Conservation (phyloP, 2,113 vertebrate genomes). For the Nothobranchius kuhntae region DNA sequence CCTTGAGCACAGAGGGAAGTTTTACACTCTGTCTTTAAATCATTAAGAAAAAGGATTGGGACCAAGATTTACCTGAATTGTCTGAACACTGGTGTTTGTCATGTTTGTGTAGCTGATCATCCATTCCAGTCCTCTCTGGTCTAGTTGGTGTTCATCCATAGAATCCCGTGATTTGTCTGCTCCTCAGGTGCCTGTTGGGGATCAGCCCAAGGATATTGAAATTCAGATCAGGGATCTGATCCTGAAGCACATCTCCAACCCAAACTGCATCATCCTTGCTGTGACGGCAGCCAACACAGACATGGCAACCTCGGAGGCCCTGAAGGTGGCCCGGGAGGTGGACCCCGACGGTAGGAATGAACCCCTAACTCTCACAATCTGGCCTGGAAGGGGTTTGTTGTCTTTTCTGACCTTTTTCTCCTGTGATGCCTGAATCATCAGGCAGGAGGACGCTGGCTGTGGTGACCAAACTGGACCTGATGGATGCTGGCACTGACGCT, state of each 20-base stretch:
- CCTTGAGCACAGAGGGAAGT: not conserved
- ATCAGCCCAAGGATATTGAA: slow-evolving; percentile 98
- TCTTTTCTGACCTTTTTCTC: not conserved
- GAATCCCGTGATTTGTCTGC: not conserved
- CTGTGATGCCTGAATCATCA: slow-evolving; percentile 49
- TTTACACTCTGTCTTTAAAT: no score
- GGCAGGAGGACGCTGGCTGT: slow-evolving; percentile 96
- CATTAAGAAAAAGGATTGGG: not conserved
- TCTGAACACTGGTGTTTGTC: not conserved
- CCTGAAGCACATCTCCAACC: slow-evolving; percentile 95
- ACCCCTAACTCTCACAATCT: not conserved
- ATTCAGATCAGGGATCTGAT: slow-evolving; percentile 95
- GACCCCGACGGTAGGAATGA: slow-evolving; percentile 88
- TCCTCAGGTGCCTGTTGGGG: slow-evolving; percentile 93
- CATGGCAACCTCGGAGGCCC: slow-evolving; percentile 97
- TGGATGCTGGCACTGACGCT: slow-evolving; percentile 98
- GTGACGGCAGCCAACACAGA: slow-evolving; percentile 98
- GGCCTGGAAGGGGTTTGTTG: not conserved
- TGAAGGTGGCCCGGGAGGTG: slow-evolving; percentile 96
- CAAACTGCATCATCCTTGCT: slow-evolving; percentile 96
- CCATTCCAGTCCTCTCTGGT: no score
- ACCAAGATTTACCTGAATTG: not conserved
- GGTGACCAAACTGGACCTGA: slow-evolving; percentile 97
- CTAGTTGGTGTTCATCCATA: slow-evolving; percentile 2
- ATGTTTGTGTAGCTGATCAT: no score